Conservation (phyloP, 2,797 vertebrate species). For the Pempheris klunzingeri region DNA sequence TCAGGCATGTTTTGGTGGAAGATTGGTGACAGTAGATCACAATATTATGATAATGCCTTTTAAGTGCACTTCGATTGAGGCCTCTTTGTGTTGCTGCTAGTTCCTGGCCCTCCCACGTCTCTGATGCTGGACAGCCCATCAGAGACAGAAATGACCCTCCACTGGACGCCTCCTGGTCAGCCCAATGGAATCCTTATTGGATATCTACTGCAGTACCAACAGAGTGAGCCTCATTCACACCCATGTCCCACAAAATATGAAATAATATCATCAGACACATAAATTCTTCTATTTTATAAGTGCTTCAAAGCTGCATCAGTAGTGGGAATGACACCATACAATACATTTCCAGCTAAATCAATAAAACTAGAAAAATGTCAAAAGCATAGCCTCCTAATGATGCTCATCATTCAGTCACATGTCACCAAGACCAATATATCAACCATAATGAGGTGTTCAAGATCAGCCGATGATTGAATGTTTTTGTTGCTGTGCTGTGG, state of each 20-base stretch:
- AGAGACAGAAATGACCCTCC: conserved; percentile 87
- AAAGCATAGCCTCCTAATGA: conserved; percentile 50
- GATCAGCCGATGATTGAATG: conserved; percentile 52
- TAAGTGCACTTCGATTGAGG: conserved; percentile 30
- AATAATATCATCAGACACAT: neutral
- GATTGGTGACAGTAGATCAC: conserved; percentile 3
- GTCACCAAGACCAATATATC: conserved; percentile 34
- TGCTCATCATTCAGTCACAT: conserved; percentile 61
- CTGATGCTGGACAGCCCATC: conserved; percentile 88
- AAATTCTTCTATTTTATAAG: conserved; percentile 1
- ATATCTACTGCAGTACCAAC: conserved; percentile 87
- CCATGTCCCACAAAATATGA: neutral
- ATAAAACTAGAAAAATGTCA: conserved; percentile 52
- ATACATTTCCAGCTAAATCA: conserved; percentile 50
- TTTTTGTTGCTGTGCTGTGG: conserved; percentile 32
- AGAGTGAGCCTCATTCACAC: conserved; percentile 74
- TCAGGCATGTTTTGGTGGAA: neutral
- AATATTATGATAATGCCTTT: conserved; percentile 7
- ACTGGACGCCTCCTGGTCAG: conserved; percentile 86
- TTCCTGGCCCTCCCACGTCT: conserved; percentile 86
- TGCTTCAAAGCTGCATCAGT: neutral
- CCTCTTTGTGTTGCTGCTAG: conserved; percentile 75
- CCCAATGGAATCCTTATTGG: conserved; percentile 87
- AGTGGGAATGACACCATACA: neutral
- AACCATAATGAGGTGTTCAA: conserved; percentile 16